Conservation (phyloP, 2,113 vertebrate genomes). For the Parus major region DNA sequence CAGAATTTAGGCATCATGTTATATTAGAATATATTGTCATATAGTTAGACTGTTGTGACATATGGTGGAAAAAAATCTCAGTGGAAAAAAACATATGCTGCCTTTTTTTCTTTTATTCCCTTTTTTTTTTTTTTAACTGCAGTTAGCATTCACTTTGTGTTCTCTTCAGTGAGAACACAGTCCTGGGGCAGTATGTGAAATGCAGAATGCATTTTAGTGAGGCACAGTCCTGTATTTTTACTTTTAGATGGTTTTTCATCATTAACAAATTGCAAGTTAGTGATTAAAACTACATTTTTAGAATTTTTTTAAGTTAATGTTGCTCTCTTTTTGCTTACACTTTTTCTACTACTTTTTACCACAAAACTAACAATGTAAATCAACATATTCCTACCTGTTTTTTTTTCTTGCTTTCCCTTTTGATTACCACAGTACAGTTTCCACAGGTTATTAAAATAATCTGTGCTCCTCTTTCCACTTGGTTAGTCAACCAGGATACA, state of each 20-base stretch:
- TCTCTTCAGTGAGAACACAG: neutral
- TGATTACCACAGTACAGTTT: neutral
- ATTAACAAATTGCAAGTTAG: neutral
- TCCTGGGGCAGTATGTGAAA: neutral
- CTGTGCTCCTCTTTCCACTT: neutral
- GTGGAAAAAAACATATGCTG: neutral
- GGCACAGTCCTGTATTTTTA: neutral
- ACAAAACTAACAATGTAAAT: neutral
- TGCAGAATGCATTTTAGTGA: neutral
- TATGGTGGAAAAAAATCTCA: neutral
- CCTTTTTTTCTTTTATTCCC: neutral
- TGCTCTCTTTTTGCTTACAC: neutral
- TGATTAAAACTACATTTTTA: neutral
- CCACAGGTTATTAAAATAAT: neutral
- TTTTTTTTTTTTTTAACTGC: neutral
- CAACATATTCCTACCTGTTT: neutral
- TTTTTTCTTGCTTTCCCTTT: neutral
- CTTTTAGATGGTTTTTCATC: neutral
- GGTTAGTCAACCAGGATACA: neutral
- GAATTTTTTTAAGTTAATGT: neutral
- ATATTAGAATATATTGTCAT: neutral
- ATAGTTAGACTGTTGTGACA: neutral
- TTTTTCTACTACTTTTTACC: neutral
- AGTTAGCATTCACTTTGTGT: neutral
- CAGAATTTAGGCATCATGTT: neutral